A percentile compares a stretch with the other conserved stretches of the same genome.
These are phyloP conservation scores for Darevskia mixta DNA, from an alignment of 2,797 vertebrate species.

Conservation along the genomic window DNA sequence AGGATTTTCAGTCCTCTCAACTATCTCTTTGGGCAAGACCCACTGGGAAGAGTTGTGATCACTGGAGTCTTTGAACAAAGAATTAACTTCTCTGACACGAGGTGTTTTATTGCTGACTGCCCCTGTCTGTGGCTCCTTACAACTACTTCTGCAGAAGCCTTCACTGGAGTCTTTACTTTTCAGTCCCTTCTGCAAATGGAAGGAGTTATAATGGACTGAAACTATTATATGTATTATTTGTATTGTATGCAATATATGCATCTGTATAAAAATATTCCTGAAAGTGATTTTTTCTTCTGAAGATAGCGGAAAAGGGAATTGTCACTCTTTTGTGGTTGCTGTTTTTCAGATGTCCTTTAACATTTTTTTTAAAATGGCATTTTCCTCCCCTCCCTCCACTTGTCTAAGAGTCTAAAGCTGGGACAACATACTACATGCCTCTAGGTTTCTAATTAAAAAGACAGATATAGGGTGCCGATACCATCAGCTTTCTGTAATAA, in stretches of 20 bases:
- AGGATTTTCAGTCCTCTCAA: too few relatives aligned
- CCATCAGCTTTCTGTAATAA: slow-evolving; percentile 74
- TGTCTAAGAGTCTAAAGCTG: slow-evolving; percentile 56
- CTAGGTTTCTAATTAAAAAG: slow-evolving; percentile 78
- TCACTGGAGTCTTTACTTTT: background rate
- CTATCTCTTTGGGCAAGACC: too few relatives aligned
- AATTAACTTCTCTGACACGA: too few relatives aligned
- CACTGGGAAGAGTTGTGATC: too few relatives aligned
- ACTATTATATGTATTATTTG: background rate
- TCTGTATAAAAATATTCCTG: background rate
- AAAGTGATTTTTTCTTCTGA: background rate
- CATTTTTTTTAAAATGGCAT: slow-evolving; percentile 33
- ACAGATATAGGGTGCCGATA: slow-evolving; percentile 72
- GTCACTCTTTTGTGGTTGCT: background rate
- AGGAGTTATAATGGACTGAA: background rate
- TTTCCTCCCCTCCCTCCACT: slow-evolving; percentile 1
- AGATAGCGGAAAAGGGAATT: background rate
- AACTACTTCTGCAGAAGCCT: background rate
- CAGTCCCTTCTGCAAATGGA: background rate
- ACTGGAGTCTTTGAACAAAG: too few relatives aligned
- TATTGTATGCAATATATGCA: background rate
- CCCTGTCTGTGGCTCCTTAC: too few relatives aligned
- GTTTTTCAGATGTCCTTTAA: slow-evolving; percentile 40
- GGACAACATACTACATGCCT: slow-evolving; percentile 56
- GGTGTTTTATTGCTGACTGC: too few relatives aligned